A percentile compares a stretch with the other conserved stretches of the same genome.
Evolutionary conservation across 2,113 vertebrate species (phyloP).

Genomic region (Pseudorectes ferrugineus): DNA sequence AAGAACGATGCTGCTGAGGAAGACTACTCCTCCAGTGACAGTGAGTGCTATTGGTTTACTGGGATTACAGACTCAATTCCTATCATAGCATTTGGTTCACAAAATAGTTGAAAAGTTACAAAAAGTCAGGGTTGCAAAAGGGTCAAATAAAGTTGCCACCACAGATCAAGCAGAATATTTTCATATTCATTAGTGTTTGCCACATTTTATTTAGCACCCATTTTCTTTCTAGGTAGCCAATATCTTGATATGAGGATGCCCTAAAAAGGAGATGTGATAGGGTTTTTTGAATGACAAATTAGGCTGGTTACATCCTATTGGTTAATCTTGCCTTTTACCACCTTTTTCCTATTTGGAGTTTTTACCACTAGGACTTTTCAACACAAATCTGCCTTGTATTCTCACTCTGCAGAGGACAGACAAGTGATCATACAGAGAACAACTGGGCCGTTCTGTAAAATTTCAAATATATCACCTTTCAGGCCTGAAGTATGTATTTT

Average conservation of each 20-base stretch:
- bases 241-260: not conserved
- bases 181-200: not conserved
- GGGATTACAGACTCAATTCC: conserved; percentile 10
- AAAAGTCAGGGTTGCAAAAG: not conserved
- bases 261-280: not conserved
- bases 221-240: not conserved
- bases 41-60: conserved; percentile 63
- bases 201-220: not conserved
- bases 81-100: not conserved
- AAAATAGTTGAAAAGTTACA: not conserved
- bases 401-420: not conserved
- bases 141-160: not conserved
- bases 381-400: not conserved
- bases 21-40: conserved; percentile 48
- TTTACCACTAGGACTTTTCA: not conserved
- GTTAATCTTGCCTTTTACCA: not conserved
- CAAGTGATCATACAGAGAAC: not conserved
- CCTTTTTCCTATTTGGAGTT: not conserved
- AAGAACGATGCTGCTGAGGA: not conserved
- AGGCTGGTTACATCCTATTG: not conserved
- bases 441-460: not conserved
- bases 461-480: not conserved
- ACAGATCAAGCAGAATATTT: not conserved
- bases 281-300: not conserved
- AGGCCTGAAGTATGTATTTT: not conserved